Evolutionary conservation across 1,140 invertebrate species (phyloP).

Genomic region (Caerostris darwini): DNA sequence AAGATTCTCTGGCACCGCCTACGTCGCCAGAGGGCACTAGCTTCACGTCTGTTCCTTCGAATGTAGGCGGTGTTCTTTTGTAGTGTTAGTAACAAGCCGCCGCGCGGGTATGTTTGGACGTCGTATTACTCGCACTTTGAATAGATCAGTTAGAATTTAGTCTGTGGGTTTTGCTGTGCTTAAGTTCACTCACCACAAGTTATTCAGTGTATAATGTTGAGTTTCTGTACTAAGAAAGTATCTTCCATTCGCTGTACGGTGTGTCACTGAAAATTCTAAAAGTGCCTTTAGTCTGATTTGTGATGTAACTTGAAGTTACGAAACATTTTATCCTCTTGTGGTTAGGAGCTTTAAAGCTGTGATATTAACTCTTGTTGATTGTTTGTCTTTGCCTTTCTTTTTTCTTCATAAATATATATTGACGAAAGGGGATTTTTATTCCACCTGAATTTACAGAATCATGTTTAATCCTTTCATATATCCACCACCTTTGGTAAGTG

Average conservation of each 20-base stretch:
- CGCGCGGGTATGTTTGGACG: not conserved
- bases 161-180: not conserved
- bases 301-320: slow-evolving; percentile 52
- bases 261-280: not conserved
- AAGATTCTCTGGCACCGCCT: slow-evolving; percentile 73
- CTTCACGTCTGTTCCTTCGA: slow-evolving; percentile 33
- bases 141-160: not conserved
- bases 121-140: not conserved
- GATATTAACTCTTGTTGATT: slow-evolving; percentile 29
- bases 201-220: not conserved
- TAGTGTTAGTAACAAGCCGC: slow-evolving; percentile 61
- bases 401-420: not conserved
- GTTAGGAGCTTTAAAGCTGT: not conserved
- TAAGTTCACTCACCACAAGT: not conserved
- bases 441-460: slow-evolving; percentile 30
- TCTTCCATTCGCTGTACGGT: not conserved
- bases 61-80: slow-evolving; percentile 77
- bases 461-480: slow-evolving; percentile 65
- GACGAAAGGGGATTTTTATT: slow-evolving; percentile 65
- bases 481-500: slow-evolving; percentile 57
- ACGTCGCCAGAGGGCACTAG: slow-evolving; percentile 77
- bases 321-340: slow-evolving; percentile 17
- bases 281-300: not conserved
- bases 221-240: not conserved
- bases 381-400: not conserved